Evolutionary conservation across 2,113 vertebrate species (phyloP), one percentile per base, ranked within the genome.

Genomic region (Actenoides lindsayi): DNA sequence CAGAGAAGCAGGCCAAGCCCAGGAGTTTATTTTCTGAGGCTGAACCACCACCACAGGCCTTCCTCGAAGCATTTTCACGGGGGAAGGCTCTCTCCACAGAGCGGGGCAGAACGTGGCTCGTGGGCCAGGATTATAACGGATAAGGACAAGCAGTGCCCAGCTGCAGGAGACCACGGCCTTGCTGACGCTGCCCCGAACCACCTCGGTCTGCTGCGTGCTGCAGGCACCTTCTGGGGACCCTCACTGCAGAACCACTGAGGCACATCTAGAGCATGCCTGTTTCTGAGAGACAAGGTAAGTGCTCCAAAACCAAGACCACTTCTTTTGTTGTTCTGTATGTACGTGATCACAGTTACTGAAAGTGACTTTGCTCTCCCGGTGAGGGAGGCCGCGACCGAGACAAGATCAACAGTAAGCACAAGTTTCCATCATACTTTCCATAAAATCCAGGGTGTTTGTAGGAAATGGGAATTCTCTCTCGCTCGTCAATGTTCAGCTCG

Each of bases 381-480:
- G 46, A 70, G 64, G 7, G 13, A 75, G 25, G 19, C 4, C 41
- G 51, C 17, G 59, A 71, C 44, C 37, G 31, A 28, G 1, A 10
- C 6, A 51, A 54, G 27, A 85, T 11, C 33, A 50, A 56, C 20
- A 57, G 21, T 3, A 71, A 93, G 37, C 68, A 65, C 12, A 83
- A 57, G 60, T 28, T 31, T 14, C 10, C 23, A 35, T 81, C 99
- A 87, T 98, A 99, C 99, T 99, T 99, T 91, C 98, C 98, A 96
- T 99, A 99, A 96, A 99, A 99, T 77, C 99, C 98, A 3, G 98
- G 99, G n/a, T 99, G 99, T 93, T 99, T 99, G 97, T 99, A 99
- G 27, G 99, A 99, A 57, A 99, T 98, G 0, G 99, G 99, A 83
- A 99, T 99, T 87, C 99, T 98, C 91, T 99, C 99, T 70, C 97